Evolutionary conservation across 2,888 invertebrate genomes (phyloP).

Genomic region (Dryococelus australis): DNA sequence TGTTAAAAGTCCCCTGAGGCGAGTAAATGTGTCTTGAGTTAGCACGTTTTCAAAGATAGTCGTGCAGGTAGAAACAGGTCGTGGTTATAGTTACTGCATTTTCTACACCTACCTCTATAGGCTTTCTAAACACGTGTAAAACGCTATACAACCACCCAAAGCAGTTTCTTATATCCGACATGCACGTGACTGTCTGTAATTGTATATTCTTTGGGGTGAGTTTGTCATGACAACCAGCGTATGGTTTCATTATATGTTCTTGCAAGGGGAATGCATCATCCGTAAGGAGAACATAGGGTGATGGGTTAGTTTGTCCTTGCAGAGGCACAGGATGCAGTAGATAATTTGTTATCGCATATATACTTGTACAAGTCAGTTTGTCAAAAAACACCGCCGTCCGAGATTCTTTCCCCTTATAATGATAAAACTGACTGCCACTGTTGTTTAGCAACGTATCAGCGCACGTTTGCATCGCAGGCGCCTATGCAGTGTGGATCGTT

Average conservation of each 20-base stretch:
- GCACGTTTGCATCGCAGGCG: conserved; percentile 53
- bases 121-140: conserved; percentile 42
- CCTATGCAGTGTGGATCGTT: conserved; percentile 49
- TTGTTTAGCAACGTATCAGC: conserved; percentile 47
- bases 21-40: conserved; percentile 45
- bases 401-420: conserved; percentile 50
- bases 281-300: conserved; percentile 51
- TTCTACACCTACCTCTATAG: conserved; percentile 41
- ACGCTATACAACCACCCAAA: conserved; percentile 44
- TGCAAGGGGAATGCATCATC: conserved; percentile 47
- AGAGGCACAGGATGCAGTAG: conserved; percentile 45
- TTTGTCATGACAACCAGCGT: conserved; percentile 43
- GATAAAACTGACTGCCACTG: conserved; percentile 50
- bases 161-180: conserved; percentile 32
- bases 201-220: conserved; percentile 30
- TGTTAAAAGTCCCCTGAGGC: conserved; percentile 47
- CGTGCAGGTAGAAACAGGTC: conserved; percentile 37
- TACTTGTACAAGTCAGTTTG: conserved; percentile 46
- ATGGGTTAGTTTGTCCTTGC: conserved; percentile 43
- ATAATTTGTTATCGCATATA: conserved; percentile 46
- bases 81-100: conserved; percentile 39
- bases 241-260: conserved; percentile 48
- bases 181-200: conserved; percentile 42
- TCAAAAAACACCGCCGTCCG: conserved; percentile 26
- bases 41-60: conserved; percentile 39